Percentiles rank a stretch among this genome's conserved stretches.
These are phyloP conservation scores for Serilophus lunatus DNA, from an alignment of 2,113 vertebrate species.

Conservation along the genomic window DNA sequence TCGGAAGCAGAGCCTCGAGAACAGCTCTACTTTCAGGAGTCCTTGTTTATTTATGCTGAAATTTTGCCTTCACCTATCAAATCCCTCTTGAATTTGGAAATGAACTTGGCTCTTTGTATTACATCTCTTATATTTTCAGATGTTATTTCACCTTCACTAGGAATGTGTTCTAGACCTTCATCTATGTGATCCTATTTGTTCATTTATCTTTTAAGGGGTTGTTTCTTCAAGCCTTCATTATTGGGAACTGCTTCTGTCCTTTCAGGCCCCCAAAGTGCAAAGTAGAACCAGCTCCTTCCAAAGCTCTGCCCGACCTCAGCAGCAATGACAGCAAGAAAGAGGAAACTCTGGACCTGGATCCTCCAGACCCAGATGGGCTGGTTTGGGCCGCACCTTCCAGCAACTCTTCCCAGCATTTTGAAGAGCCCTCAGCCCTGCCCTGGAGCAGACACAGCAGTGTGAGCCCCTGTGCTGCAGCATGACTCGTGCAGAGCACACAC, in stretches of 20 bases:
- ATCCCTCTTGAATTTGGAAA: background rate
- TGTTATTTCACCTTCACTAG: background rate
- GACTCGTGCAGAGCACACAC: accelerated
- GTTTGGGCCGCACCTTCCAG: background rate
- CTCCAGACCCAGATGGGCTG: background rate
- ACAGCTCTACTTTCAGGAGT: background rate
- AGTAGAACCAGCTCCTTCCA: background rate
- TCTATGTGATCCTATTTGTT: background rate
- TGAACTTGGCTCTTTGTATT: background rate
- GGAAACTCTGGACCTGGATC: background rate
- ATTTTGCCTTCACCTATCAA: background rate
- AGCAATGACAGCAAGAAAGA: background rate
- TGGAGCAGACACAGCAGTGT: accelerated
- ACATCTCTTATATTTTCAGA: background rate
- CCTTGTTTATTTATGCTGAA: background rate
- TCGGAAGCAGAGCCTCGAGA: background rate
- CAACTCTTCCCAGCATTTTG: no score
- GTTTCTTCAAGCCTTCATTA: background rate
- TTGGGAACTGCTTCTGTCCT: background rate
- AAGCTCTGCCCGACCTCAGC: accelerated
- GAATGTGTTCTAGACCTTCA: background rate
- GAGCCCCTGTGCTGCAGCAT: background rate
- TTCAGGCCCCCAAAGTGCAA: background rate
- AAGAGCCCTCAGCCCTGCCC: no score
- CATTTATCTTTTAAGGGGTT: background rate